Evolutionary conservation across 2,888 invertebrate genomes (phyloP), one percentile per base, ranked within the genome.

Genomic region (Leptura quadrifasciata): DNA sequence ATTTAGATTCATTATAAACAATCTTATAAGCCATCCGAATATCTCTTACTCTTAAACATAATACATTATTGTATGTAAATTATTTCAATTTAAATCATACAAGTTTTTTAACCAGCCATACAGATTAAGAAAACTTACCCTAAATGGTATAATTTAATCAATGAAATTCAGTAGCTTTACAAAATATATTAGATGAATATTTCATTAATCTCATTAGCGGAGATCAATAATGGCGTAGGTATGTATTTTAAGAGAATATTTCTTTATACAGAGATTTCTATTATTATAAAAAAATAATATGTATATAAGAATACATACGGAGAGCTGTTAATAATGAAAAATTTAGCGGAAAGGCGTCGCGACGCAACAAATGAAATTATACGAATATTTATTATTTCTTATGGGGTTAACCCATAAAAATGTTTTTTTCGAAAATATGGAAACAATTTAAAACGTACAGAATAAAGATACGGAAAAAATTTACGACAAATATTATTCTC

Each of bases 81-180:
- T 39, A 39, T 39, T 15, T 39, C 39, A 39, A 39, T 39, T 39
- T 39, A 15, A 39, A 15, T 39, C 39, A 39, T 39, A 10, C 3
- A 39, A 8, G 12, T 39, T 39, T 39, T 39, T 15, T 39, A 39
- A 39, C 15, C 12, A 39, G 39, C 39, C n/a, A n/a, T 12, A 3
- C 10, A 12, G 10, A 12, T 47, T 47, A 4, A 47, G 15, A 47
- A 47, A 47, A 47, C 5, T 47, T 47, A 39, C 47, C 3, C 47
- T 47, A 47, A 47, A 47, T 47, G 47, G 47, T 47, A 47, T 15
- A 47, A n/a, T 47, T 47, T n/a, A n/a, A 47, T 47, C n/a, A 47
- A n/a, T 47, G n/a, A n/a, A 47, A 47, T 47, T 47, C n/a, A 47
- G 47, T 15, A 47, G n/a, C 47, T 6, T 47, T 31, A 31, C 27